Evolutionary conservation across 1,140 invertebrate genomes (phyloP).

Genomic region (Saccostrea cuccullata): DNA sequence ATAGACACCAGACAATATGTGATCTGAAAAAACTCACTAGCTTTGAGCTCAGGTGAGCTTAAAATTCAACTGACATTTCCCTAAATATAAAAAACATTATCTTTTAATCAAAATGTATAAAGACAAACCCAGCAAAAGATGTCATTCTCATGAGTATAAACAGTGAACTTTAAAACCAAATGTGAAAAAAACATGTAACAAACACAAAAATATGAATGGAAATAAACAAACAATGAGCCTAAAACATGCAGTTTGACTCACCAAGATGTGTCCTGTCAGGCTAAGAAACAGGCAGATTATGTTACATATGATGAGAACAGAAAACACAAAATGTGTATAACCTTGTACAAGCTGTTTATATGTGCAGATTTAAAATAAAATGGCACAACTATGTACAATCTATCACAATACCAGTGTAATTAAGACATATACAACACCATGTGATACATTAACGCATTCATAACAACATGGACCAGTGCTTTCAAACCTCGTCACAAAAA

Average conservation of each 20-base stretch:
- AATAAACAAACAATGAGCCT: slow-evolving; percentile 12
- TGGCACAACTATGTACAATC: neutral
- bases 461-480: slow-evolving; percentile 1
- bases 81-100: neutral
- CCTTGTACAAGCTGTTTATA: slow-evolving; percentile 9
- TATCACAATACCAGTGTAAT: neutral
- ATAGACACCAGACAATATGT: too few species aligned
- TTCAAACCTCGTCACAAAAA: slow-evolving; percentile 9
- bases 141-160: neutral
- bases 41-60: too few species aligned
- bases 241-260: slow-evolving; percentile 26
- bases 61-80: neutral
- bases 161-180: slow-evolving; percentile 1
- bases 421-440: too few species aligned
- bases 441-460: neutral
- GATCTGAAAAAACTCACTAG: too few species aligned
- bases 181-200: neutral
- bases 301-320: neutral
- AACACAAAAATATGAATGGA: neutral
- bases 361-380: slow-evolving; percentile 1
- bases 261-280: slow-evolving; percentile 17
- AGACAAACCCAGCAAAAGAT: neutral
- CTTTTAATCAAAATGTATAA: neutral
- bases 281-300: slow-evolving; percentile 20
- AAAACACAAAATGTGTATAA: neutral